phyloP scores from a whole-genome alignment of 2,113 vertebrate species.

The Terrapene triunguis region DNA sequence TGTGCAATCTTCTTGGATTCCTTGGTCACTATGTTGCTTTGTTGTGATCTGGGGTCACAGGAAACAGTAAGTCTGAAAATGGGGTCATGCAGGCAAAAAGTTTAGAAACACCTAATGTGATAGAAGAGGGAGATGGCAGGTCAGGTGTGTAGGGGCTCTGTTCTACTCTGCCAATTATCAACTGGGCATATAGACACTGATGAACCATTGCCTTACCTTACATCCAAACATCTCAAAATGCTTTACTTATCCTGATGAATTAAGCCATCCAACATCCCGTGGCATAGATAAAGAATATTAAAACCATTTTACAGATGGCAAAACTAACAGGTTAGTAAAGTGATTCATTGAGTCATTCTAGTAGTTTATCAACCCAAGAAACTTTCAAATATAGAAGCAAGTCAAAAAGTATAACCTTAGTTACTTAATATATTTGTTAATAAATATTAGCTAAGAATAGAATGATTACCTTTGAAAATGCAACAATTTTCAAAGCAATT shows the following conservation, averaged over 20 bases:
- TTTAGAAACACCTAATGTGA: neutral
- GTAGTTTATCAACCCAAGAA: neutral
- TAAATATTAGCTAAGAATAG: neutral
- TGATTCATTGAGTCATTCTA: neutral
- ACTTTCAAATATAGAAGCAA: neutral
- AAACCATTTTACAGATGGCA: neutral
- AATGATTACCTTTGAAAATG: constrained; percentile 90
- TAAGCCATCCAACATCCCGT: neutral
- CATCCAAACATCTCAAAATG: neutral
- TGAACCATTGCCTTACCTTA: neutral
- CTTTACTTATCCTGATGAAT: neutral
- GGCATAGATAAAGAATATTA: neutral
- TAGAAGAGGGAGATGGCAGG: neutral
- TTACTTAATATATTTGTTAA: neutral
- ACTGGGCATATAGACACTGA: neutral
- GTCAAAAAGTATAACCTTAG: neutral
- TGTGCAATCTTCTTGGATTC: neutral
- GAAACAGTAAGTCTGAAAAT: neutral
- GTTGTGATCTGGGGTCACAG: neutral
- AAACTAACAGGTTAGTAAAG: neutral
- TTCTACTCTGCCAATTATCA: neutral
- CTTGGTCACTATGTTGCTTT: neutral
- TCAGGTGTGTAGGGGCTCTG: neutral
- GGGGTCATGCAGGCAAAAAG: neutral
- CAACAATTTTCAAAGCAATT: constrained; percentile 96